These are phyloP conservation scores for Argya squamiceps DNA, from an alignment of 2,797 vertebrate species.

Conservation along the genomic window DNA sequence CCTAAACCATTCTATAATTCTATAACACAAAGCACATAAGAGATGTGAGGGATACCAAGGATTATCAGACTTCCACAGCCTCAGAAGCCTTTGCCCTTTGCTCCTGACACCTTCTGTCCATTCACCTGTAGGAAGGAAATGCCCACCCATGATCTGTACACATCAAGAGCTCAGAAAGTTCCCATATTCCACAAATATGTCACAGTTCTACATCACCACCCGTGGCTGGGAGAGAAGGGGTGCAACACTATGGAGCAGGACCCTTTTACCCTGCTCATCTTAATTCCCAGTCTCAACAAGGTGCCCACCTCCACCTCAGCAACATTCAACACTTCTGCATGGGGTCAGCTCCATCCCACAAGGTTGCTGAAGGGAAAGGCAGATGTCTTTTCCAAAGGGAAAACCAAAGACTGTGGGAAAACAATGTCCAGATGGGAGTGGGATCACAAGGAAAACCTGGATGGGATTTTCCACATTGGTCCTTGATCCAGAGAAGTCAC, in stretches of 20 bases:
- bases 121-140: background rate
- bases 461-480: background rate
- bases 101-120: background rate
- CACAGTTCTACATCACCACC: background rate
- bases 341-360: background rate
- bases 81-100: background rate
- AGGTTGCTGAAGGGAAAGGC: background rate
- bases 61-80: background rate
- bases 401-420: background rate
- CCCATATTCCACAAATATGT: background rate
- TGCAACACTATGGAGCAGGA: background rate
- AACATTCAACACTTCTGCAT: background rate
- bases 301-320: background rate
- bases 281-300: fast-evolving
- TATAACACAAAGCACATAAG: background rate
- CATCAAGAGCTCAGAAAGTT: background rate
- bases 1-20: background rate
- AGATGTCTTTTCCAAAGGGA: background rate
- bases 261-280: background rate
- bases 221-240: background rate
- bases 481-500: background rate
- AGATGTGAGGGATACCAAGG: background rate
- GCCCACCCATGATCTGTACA: background rate
- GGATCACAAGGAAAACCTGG: background rate
- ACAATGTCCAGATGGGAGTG: background rate